These are phyloP conservation scores for Aurelia coerulea DNA, from an alignment of 30 jellyfish, hydroid and myxozoan species.

Conservation along the genomic window DNA sequence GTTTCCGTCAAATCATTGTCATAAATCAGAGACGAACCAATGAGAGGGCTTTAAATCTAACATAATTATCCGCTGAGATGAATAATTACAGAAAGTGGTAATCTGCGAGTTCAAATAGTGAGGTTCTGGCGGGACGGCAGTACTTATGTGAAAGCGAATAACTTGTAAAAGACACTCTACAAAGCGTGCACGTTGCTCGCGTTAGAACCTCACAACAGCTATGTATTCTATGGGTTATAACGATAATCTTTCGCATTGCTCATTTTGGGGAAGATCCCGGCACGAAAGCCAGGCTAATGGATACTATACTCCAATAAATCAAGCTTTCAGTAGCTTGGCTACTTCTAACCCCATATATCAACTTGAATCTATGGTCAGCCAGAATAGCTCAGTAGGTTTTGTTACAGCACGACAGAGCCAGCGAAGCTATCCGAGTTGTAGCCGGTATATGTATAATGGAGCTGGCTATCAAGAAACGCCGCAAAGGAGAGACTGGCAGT, in stretches of 20 bases:
- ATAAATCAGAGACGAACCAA: conserved; percentile 73
- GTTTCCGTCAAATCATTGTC: conserved; percentile 78
- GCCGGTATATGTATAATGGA: conserved; percentile 55
- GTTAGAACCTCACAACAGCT: not conserved
- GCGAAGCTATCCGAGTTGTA: conserved; percentile 70
- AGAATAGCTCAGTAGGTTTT: conserved; percentile 72
- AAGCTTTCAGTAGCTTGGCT: conserved; percentile 65
- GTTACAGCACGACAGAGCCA: conserved; percentile 70
- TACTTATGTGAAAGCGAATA: conserved; percentile 21
- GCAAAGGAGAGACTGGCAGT: conserved; percentile 73
- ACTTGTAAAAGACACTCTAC: conserved; percentile 6
- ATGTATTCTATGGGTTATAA: conserved; percentile 72
- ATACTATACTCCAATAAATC: conserved; percentile 77
- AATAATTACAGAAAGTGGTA: conserved; percentile 65
- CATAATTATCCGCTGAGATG: conserved; percentile 70
- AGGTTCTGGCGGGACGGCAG: conserved; percentile 43
- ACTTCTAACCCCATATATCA: conserved; percentile 84
- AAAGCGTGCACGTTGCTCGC: conserved; percentile 32
- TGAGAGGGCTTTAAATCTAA: conserved; percentile 35
- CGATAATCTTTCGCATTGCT: conserved; percentile 64
- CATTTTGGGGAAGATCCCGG: conserved; percentile 75
- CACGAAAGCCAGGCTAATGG: conserved; percentile 74
- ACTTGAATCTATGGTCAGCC: conserved; percentile 80
- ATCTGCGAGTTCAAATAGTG: conserved; percentile 58
- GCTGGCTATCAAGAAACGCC: conserved; percentile 54